These are phyloP conservation scores for Lepisosteus osseus DNA, from an alignment of 2,113 vertebrate genomes.

Conservation along the genomic window DNA sequence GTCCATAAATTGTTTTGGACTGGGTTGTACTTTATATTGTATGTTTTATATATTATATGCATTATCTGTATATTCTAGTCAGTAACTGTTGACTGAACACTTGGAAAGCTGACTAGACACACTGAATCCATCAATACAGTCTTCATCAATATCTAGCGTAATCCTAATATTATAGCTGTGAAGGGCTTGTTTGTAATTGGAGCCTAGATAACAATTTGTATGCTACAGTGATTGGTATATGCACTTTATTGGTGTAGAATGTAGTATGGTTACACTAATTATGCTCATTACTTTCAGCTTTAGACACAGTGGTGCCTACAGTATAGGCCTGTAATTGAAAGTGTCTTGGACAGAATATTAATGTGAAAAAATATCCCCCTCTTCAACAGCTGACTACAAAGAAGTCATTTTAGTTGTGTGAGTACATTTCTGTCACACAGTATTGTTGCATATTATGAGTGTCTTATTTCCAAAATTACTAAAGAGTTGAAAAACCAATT, in stretches of 20 bases:
- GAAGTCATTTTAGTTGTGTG: background rate
- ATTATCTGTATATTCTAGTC: too few relatives aligned
- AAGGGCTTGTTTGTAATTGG: conserved; percentile 14
- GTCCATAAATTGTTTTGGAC: too few relatives aligned
- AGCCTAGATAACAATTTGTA: conserved; percentile 21
- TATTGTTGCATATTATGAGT: conserved; percentile 28
- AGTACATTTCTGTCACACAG: conserved; percentile 23
- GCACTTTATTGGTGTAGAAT: conserved; percentile 20
- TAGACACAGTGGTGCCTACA: conserved; percentile 4
- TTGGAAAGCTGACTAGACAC: too few relatives aligned
- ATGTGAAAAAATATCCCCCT: conserved; percentile 16
- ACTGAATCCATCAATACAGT: too few relatives aligned
- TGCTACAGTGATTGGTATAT: conserved; percentile 16
- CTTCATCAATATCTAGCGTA: too few relatives aligned
- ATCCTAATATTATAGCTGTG: background rate
- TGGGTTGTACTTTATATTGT: too few relatives aligned
- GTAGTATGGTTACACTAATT: conserved; percentile 32
- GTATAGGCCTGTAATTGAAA: conserved; percentile 27
- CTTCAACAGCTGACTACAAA: conserved; percentile 1
- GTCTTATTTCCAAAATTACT: conserved; percentile 10
- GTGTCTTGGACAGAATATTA: conserved; percentile 9
- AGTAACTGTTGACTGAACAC: too few relatives aligned
- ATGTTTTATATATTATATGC: too few relatives aligned
- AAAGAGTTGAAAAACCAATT: conserved; percentile 24
- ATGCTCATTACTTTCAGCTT: conserved; percentile 22